These are phyloP conservation scores for Rhabdornis inornatus DNA, from an alignment of 2,113 vertebrate genomes.

Conservation along the genomic window DNA sequence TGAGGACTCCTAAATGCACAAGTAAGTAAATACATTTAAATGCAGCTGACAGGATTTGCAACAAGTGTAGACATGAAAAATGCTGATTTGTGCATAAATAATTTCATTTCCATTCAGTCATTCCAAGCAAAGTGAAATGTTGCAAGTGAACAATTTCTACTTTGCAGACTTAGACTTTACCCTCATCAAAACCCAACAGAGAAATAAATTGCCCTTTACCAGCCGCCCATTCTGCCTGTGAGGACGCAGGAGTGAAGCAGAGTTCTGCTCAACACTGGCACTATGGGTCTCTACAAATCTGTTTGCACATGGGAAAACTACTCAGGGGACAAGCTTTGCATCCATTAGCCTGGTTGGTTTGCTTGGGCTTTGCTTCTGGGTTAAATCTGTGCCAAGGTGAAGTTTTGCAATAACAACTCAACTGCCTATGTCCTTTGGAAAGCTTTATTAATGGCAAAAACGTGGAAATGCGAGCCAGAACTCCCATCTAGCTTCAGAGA, in stretches of 20 bases:
- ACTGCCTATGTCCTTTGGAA: not conserved
- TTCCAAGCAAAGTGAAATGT: not conserved
- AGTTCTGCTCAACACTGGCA: not conserved
- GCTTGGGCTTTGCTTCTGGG: not conserved
- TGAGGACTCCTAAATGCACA: conserved; percentile 16
- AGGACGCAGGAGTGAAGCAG: not conserved
- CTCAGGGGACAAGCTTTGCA: not conserved
- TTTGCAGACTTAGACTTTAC: not conserved
- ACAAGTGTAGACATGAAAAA: not conserved
- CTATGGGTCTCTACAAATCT: not conserved
- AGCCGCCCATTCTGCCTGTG: not conserved
- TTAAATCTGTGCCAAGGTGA: not conserved
- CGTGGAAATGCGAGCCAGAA: not conserved
- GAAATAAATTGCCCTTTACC: not conserved
- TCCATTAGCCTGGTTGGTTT: not conserved
- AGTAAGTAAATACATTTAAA: conserved; percentile 35
- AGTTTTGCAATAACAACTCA: not conserved
- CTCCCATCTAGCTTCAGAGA: not conserved
- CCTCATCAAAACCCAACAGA: not conserved
- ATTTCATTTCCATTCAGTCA: conserved; percentile 36
- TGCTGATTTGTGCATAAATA: conserved; percentile 43
- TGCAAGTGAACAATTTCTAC: not conserved
- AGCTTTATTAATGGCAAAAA: not conserved
- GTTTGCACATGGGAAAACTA: not conserved
- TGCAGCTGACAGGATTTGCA: not conserved